Evolutionary conservation across 2,888 invertebrate species (phyloP).

Genomic region (Stenurella melanura): DNA sequence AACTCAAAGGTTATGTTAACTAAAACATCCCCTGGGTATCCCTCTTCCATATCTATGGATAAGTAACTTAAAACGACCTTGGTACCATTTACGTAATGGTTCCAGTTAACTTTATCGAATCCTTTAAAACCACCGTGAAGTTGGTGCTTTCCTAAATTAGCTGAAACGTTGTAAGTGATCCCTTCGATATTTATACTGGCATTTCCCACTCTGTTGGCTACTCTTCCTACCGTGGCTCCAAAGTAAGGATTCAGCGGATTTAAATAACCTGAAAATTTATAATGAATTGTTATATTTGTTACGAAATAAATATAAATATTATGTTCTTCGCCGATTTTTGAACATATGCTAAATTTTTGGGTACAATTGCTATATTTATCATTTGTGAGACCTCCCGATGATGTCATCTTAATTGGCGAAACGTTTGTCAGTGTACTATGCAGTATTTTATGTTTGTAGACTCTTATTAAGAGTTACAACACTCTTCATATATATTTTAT

Average conservation of each 20-base stretch:
- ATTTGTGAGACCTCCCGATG: too few species aligned
- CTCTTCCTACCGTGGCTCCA: constrained; percentile 91
- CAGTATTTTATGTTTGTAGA: too few species aligned
- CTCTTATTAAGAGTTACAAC: too few species aligned
- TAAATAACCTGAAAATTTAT: constrained; percentile 77
- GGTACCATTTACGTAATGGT: constrained; percentile 76
- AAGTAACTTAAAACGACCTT: constrained; percentile 84
- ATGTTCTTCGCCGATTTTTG: too few species aligned
- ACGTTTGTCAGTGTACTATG: too few species aligned
- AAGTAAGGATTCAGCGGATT: constrained; percentile 86
- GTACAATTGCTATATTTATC: too few species aligned
- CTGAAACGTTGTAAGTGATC: constrained; percentile 80
- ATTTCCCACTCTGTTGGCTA: constrained; percentile 86
- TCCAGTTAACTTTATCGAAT: constrained; percentile 87
- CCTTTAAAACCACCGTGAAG: constrained; percentile 91
- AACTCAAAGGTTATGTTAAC: constrained; percentile 83
- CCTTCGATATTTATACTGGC: constrained; percentile 83
- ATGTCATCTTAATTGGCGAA: too few species aligned
- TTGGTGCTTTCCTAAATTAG: constrained; percentile 82
- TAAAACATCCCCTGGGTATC: constrained; percentile 90
- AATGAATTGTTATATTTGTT: too few species aligned
- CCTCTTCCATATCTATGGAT: constrained; percentile 88
- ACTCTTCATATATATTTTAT: too few species aligned
- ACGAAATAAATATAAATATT: too few species aligned
- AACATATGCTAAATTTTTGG: too few species aligned